A percentile compares a stretch with the other conserved stretches of the same genome.
Evolutionary conservation across 2,797 vertebrate species (phyloP).

Genomic region (Anisognathus igniventris): DNA sequence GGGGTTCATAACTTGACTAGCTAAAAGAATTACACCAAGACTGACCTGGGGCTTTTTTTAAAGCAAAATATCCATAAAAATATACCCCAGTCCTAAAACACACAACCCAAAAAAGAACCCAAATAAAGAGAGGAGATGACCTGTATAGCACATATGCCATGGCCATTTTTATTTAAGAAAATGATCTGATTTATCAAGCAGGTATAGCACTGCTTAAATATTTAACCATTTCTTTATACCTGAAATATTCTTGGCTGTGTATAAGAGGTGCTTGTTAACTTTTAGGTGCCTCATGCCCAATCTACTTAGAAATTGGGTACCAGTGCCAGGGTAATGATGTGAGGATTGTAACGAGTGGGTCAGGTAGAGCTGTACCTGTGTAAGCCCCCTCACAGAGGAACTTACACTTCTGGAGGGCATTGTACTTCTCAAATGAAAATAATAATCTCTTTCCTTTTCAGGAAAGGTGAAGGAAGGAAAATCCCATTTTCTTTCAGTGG

Average conservation of each 20-base stretch:
- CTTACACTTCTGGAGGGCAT: neutral
- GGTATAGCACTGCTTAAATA: neutral
- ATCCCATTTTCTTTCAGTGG: neutral
- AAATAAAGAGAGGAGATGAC: neutral
- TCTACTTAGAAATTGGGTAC: neutral
- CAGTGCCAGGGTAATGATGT: accelerated
- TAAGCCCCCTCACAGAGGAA: neutral
- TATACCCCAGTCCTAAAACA: neutral
- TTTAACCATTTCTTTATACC: neutral
- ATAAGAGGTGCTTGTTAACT: neutral
- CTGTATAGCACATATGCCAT: neutral
- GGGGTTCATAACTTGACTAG: neutral
- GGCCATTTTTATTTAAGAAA: neutral
- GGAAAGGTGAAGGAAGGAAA: neutral
- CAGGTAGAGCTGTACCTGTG: neutral
- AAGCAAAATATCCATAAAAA: neutral
- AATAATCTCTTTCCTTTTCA: neutral
- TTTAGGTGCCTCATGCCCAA: neutral
- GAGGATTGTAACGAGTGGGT: neutral
- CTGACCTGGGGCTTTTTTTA: neutral
- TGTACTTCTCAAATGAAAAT: neutral
- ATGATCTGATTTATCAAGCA: neutral
- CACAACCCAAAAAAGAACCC: neutral
- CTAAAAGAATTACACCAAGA: neutral
- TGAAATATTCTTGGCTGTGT: neutral